These are phyloP conservation scores for Campoplex capitator DNA, from an alignment of 2,888 invertebrate genomes.

Conservation along the genomic window DNA sequence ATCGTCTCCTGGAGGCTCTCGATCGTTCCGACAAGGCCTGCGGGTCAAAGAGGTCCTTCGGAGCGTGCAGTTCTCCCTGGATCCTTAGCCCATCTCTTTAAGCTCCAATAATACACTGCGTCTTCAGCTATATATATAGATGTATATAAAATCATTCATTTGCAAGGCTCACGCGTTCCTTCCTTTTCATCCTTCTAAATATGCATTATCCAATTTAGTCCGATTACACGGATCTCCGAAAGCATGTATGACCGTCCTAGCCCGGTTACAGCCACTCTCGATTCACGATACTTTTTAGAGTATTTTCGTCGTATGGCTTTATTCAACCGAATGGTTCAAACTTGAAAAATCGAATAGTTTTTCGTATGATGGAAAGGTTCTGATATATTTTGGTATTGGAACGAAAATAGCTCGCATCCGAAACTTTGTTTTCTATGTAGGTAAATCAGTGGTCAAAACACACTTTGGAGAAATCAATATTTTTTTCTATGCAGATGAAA, in stretches of 20 bases:
- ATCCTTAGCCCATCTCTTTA: conserved; percentile 53
- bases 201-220: conserved; percentile 80
- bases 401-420: neutral
- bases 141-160: conserved; percentile 30
- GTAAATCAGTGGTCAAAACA: neutral
- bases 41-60: conserved; percentile 71
- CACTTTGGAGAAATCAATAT: neutral
- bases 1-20: conserved; percentile 66
- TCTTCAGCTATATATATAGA: conserved; percentile 22
- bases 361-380: neutral
- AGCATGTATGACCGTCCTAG: conserved; percentile 65
- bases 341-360: neutral
- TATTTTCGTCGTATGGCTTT: neutral
- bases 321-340: neutral
- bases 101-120: conserved; percentile 56
- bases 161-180: conserved; percentile 61
- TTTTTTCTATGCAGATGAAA: too few species aligned
- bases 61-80: conserved; percentile 68
- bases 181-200: conserved; percentile 75
- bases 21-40: conserved; percentile 68
- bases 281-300: conserved; percentile 34
- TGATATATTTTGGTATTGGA: neutral
- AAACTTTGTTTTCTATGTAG: neutral
- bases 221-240: conserved; percentile 78
- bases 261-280: conserved; percentile 51